Percentiles rank a stretch among this genome's conserved stretches.
phyloP scores from a whole-genome alignment of 2,888 invertebrate genomes.

The Synanthedon formicaeformis region DNA sequence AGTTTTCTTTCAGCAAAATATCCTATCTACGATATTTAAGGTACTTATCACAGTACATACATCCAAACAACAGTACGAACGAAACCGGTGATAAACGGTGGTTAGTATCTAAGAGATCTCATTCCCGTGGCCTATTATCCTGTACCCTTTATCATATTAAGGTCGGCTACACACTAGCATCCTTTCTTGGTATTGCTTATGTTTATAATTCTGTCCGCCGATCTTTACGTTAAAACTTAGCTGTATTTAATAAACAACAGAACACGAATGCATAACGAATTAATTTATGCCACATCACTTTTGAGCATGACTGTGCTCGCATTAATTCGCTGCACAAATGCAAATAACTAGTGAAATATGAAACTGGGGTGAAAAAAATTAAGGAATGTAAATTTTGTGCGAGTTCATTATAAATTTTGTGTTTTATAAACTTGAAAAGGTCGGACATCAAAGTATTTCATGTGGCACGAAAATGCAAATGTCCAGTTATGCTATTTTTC shows the following conservation, averaged over 20 bases:
- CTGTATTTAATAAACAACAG: not conserved
- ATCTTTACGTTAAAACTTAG: not conserved
- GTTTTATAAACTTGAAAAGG: constrained; percentile 26
- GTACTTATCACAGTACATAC: no score
- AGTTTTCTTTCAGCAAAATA: no score
- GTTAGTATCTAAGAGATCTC: no score
- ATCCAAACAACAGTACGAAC: no score
- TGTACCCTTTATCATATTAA: not conserved
- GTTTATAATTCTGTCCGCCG: not conserved
- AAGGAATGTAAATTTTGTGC: constrained; percentile 38
- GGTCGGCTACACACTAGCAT: not conserved
- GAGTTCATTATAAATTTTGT: constrained; percentile 54
- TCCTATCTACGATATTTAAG: no score
- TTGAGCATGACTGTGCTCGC: constrained; percentile 4
- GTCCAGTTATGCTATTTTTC: constrained; percentile 34
- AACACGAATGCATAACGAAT: not conserved
- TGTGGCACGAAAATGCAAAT: constrained; percentile 65
- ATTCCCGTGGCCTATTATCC: no score
- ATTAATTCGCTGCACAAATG: constrained; percentile 1
- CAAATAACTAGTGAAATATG: constrained; percentile 2
- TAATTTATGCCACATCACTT: not conserved
- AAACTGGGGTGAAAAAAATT: constrained; percentile 11
- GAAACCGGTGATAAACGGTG: no score
- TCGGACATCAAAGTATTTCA: constrained; percentile 46
- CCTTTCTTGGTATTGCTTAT: not conserved